A percentile compares a stretch with the other conserved stretches of the same genome.
Conservation (phyloP, 37 sponge, comb jelly and placozoan species). For the Aplysina aerophoba region DNA sequence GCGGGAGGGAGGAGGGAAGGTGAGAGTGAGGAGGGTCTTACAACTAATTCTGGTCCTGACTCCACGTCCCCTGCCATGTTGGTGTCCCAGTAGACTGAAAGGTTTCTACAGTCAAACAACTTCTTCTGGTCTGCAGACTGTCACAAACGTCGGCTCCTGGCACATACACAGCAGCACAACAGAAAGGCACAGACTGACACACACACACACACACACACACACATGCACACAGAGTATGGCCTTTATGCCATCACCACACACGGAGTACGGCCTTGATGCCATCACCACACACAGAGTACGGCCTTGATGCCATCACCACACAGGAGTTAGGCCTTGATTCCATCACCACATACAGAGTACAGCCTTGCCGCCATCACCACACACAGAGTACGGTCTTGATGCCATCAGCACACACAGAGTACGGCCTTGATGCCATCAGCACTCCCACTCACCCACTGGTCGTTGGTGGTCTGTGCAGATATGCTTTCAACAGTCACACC, state of each 20-base stretch:
- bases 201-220: no score
- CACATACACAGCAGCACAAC: background rate
- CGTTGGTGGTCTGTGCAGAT: conserved; percentile 82
- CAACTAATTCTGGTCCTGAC: conserved; percentile 51
- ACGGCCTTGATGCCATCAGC: no score
- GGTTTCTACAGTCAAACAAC: conserved; percentile 61
- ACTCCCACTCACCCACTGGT: conserved; percentile 77
- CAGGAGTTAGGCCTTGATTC: no score
- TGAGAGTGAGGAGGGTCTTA: conserved; percentile 21
- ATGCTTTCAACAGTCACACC: conserved; percentile 79
- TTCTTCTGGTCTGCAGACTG: conserved; percentile 52
- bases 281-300: no score
- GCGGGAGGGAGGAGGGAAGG: no score
- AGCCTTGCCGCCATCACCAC: background rate
- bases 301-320: no score
- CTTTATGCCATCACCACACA: no score
- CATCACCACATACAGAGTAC: no score
- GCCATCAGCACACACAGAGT: no score
- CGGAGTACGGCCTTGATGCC: no score
- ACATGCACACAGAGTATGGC: no score
- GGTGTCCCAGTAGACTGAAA: conserved; percentile 83
- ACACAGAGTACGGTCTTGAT: background rate
- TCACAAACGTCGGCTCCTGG: conserved; percentile 72
- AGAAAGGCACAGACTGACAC: no score
- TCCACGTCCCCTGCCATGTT: conserved; percentile 68